phyloP scores from a whole-genome alignment of 2,113 vertebrate genomes.

The Pantherophis guttatus region DNA sequence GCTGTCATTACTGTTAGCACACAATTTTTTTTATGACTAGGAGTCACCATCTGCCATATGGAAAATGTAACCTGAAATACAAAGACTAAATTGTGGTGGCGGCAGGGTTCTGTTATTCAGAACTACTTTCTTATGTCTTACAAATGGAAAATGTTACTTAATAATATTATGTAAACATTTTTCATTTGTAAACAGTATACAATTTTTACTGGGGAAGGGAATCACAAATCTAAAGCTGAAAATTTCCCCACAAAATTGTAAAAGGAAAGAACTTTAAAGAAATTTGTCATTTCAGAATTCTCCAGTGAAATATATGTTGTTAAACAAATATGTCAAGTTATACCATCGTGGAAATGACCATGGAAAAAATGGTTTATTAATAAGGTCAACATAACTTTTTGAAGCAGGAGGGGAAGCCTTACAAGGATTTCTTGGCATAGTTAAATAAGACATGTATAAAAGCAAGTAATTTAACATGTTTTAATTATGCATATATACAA shows the following conservation, averaged over 20 bases:
- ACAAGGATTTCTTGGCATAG: background rate
- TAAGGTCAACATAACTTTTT: background rate
- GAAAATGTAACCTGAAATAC: constrained; percentile 15
- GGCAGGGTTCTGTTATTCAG: background rate
- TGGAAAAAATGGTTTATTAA: background rate
- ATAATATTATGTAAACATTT: background rate
- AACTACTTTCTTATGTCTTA: background rate
- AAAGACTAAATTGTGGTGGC: background rate
- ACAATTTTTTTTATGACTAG: constrained; percentile 19
- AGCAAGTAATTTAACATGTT: background rate
- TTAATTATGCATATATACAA: background rate
- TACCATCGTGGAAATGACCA: background rate
- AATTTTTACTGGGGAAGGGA: background rate
- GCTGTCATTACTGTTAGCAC: constrained; percentile 42
- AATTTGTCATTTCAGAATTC: background rate
- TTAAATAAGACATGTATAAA: background rate
- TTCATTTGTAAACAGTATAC: background rate
- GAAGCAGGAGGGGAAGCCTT: background rate
- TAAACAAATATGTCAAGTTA: background rate
- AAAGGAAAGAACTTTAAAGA: background rate
- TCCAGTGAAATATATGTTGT: background rate
- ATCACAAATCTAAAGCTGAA: background rate
- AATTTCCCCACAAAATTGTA: background rate
- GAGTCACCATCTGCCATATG: background rate
- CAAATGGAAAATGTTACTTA: background rate